Base-by-base conservation (phyloP, 2,113 vertebrate species). In the Lamprologus lemairii region DNA sequence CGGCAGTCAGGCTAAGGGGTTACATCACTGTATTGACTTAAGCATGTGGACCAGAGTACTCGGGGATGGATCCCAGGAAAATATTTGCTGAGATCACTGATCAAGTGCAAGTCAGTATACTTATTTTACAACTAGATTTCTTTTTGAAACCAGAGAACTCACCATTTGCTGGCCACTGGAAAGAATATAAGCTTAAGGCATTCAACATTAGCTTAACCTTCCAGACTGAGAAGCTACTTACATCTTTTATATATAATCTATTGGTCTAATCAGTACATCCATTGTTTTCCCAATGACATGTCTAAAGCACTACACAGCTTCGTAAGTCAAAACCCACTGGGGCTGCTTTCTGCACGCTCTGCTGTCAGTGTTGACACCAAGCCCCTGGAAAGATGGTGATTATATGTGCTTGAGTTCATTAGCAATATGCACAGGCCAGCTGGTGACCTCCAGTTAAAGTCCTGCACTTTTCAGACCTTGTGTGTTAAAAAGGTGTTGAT, bases 401-500 rank as follows among this genome's bases (percentile, higher is more conserved):
- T 86, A 88, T 75, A 75, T 40, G 23, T 37, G 51, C 84, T 49
- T 75, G 53, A 23, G 21, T 58, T 88, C 80, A 85, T 92, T 83
- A 88, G 58, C 58, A 83, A 73, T 17, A 57, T 26, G 45, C 86
- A 81, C 11, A 63, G 80, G 54, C 82, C 14, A 63, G 84, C 78
- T 87, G 84, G 87, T 87, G 79, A 86, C 78, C 51, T 84, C 63
- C 75, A 83, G 60, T 91, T 53, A 80, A 81, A 89, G 19, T 28
- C 45, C 71, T 71, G 37, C 19, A 51, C 80, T 42, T 35, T 71
- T 83, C 58, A 54, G 68, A 60, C 21, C 2, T 7, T 49, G 68
- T 37, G 31, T 81, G 81, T 79, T 60, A 55, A 81, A 75, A n/a
- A 85, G 16, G 83, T 87, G 86, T 84, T 87, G 89, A 90, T 92